These are phyloP conservation scores for Mormyrus iriodes DNA, from an alignment of 2,113 vertebrate species.

Conservation along the genomic window DNA sequence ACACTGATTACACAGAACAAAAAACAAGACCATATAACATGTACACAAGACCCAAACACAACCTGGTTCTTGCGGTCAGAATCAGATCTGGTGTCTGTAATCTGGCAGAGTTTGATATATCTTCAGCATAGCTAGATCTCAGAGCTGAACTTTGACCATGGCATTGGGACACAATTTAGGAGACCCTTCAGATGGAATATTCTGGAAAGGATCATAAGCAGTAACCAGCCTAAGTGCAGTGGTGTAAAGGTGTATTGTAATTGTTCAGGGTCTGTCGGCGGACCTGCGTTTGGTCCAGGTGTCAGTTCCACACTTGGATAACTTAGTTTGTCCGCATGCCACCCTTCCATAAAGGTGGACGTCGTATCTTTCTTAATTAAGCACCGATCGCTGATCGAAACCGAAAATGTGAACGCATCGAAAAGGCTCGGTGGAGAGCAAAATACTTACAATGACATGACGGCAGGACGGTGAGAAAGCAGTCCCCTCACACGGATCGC, in stretches of 20 bases:
- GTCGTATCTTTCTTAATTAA: neutral
- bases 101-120: neutral
- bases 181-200: neutral
- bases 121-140: neutral
- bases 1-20: neutral
- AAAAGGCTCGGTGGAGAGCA: neutral
- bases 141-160: neutral
- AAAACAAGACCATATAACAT: neutral
- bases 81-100: neutral
- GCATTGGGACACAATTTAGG: neutral
- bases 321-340: neutral
- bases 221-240: neutral
- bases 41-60: neutral
- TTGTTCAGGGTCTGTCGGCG: neutral
- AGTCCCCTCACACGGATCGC: neutral
- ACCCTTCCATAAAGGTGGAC: neutral
- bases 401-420: neutral
- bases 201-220: neutral
- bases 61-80: neutral
- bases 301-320: neutral
- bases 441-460: constrained; percentile 10
- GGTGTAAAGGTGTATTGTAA: neutral
- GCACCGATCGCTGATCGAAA: neutral
- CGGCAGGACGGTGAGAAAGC: neutral
- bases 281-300: neutral